Percentiles rank a stretch among this genome's conserved stretches.
Evolutionary conservation across 30 jellyfish, hydroid and myxozoan genomes (phyloP).

Genomic region (Aurelia coerulea): DNA sequence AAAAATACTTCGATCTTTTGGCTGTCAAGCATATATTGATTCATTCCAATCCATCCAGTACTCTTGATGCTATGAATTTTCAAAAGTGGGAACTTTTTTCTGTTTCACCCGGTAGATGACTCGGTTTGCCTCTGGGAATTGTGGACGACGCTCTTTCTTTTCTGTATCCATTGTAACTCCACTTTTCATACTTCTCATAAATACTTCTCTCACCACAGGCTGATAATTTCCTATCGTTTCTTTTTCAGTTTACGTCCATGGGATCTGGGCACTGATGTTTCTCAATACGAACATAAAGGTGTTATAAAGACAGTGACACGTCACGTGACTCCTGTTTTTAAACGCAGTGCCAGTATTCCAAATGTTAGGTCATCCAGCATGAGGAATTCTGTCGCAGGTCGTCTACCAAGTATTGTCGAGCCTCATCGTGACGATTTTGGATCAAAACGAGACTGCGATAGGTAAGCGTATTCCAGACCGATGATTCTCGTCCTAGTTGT

Average conservation of each 20-base stretch:
- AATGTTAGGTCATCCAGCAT: constrained; percentile 42
- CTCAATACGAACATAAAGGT: constrained; percentile 89
- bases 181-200: no score
- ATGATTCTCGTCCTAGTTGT: no score
- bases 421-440: constrained; percentile 59
- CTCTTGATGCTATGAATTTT: no score
- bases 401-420: constrained; percentile 90
- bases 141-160: no score
- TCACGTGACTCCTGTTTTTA: constrained; percentile 84
- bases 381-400: constrained; percentile 9
- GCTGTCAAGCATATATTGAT: no score
- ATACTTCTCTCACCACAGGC: no score
- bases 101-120: no score
- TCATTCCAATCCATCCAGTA: no score
- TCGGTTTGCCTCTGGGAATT: no score
- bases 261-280: constrained; percentile 94
- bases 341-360: constrained; percentile 74
- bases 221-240: neutral
- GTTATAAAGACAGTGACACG: constrained; percentile 85
- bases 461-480: neutral
- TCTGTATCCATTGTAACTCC: no score
- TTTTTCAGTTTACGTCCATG: constrained; percentile 92
- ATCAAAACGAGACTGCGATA: constrained; percentile 48
- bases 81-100: no score
- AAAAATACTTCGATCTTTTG: no score